Evolutionary conservation across 2,797 vertebrate species (phyloP), one percentile per base, ranked within the genome.

Genomic region (Acanthurus tractus): DNA sequence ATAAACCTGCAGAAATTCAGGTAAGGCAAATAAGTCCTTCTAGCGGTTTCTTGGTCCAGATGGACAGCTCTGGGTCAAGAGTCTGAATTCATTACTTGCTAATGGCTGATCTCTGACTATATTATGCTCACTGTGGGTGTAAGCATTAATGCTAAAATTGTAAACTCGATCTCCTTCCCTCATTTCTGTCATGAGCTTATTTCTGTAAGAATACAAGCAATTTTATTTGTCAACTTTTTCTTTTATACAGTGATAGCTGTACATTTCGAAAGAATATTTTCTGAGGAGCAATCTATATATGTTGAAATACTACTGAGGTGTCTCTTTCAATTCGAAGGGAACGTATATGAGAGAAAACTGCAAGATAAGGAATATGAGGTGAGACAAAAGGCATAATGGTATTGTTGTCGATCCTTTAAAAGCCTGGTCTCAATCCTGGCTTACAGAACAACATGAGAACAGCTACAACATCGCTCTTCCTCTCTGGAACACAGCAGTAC

Each of bases 1-100:
- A 89, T 87, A 86, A 87, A 85, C 65, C 82, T 65, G 58, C 23
- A 50, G 76, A 92, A 84, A 91, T 72, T 70, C 88, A 90, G 83
- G 84, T 88, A 74, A 29, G 74, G 82, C 76, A 87, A 89, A 83
- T 85, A 88, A 87, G 50, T 88, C 86, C 75, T 83, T 80, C 82
- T 54, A 85, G 78, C 75, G 69, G 68, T 86, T 88, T 82, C 70
- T 80, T 83, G 81, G 83, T 84, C 78, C 69, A 89, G 75, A 86
- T 86, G 85, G 77, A 90, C 57, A 81, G 70, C 68, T 74, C 57
- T 22, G 59, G 85, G 78, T 49, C 77, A 73, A 77, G 50, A 82
- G 79, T 87, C 73, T 81, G 79, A 86, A 86, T 88, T 83, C 64
- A 89, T 88, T 87, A 84, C 68, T 1, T 22, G 45, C 58, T 77